These are phyloP conservation scores for Odontothrips loti DNA, from an alignment of 2,888 invertebrate genomes.

Conservation along the genomic window DNA sequence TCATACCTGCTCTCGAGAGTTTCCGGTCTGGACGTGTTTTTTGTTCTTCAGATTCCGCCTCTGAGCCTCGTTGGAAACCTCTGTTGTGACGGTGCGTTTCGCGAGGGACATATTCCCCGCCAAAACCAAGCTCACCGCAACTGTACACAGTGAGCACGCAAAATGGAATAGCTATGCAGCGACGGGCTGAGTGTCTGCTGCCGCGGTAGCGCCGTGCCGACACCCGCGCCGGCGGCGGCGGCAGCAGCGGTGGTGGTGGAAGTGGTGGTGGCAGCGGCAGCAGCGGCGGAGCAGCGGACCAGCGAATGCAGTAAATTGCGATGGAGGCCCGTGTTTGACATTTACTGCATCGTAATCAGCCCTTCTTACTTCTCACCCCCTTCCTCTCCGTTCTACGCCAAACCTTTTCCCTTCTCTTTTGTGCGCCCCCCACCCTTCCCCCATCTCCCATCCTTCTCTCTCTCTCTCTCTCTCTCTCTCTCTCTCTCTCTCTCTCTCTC, in stretches of 20 bases:
- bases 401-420: neutral
- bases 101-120: no score
- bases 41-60: no score
- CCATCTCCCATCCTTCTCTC: neutral
- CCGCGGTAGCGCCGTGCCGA: neutral
- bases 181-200: neutral
- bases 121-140: no score
- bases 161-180: no score
- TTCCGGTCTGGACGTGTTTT: no score
- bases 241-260: neutral
- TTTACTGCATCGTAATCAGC: slow-evolving; percentile 26
- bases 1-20: no score
- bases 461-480: neutral
- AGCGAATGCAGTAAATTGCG: slow-evolving; percentile 14
- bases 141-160: no score
- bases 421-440: neutral
- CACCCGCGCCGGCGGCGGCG: neutral
- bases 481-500: neutral
- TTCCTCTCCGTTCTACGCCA: neutral
- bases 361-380: neutral
- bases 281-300: neutral
- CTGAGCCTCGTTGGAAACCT: no score
- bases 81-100: no score
- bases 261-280: neutral
- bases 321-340: slow-evolving; percentile 18